Conservation (phyloP, 2,888 invertebrate genomes). For the Drosophila meridiana region DNA sequence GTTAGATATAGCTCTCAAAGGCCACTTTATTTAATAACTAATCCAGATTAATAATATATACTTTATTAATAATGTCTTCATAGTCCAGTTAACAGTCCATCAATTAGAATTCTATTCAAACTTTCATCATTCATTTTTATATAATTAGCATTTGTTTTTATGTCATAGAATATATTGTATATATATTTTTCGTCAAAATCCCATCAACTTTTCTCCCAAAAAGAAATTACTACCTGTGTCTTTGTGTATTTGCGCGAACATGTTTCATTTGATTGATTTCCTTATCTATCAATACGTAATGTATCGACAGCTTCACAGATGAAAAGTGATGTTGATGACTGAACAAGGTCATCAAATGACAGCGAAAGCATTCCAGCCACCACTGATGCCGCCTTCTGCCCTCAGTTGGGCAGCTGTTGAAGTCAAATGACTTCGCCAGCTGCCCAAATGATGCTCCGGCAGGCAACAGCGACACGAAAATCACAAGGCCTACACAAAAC, state of each 20-base stretch:
- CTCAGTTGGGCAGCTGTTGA: slow-evolving; percentile 50
- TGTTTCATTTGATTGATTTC: slow-evolving; percentile 34
- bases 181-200: not conserved
- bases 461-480: slow-evolving; percentile 35
- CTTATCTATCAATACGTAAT: slow-evolving; percentile 36
- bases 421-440: slow-evolving; percentile 59
- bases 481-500: slow-evolving; percentile 18
- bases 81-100: not conserved
- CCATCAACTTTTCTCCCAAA: not conserved
- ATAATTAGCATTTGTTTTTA: not conserved
- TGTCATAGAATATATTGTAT: not conserved
- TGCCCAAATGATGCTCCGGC: slow-evolving; percentile 31
- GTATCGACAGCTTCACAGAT: not conserved
- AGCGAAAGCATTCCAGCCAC: slow-evolving; percentile 32
- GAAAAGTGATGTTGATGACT: slow-evolving; percentile 20
- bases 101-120: not conserved
- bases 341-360: slow-evolving; percentile 60
- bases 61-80: not conserved
- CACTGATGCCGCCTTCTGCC: slow-evolving; percentile 59
- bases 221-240: not conserved
- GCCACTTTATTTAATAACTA: not conserved
- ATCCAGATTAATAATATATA: not conserved
- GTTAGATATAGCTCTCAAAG: not conserved
- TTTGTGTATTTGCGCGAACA: slow-evolving; percentile 4
- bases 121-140: not conserved